A percentile compares a stretch with the other conserved stretches of the same genome.
Conservation (phyloP, 2,888 invertebrate genomes). For the Dexiosoma caninum region DNA sequence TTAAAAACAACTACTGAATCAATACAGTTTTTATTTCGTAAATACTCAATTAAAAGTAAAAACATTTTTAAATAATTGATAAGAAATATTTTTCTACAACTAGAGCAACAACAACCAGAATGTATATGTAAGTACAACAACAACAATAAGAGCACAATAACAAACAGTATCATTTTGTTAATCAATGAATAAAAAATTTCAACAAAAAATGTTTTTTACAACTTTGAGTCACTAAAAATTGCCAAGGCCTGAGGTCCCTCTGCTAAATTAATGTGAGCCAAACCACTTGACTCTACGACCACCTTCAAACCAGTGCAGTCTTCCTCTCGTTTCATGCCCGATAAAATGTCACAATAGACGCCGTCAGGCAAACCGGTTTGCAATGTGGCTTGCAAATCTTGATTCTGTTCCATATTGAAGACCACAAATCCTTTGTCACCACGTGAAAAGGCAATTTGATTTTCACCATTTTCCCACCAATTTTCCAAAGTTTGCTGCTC, state of each 20-base stretch:
- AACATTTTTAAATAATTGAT: background rate
- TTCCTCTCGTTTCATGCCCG: conserved; percentile 79
- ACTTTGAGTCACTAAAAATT: conserved; percentile 79
- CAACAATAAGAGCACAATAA: background rate
- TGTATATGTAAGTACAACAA: background rate
- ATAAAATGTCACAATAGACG: conserved; percentile 89
- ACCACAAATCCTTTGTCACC: conserved; percentile 85
- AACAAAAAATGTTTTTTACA: background rate
- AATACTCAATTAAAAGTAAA: background rate
- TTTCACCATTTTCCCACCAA: conserved; percentile 88
- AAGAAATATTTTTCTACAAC: background rate
- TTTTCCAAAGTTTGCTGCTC: conserved; percentile 79
- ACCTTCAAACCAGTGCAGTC: conserved; percentile 57
- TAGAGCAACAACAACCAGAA: background rate
- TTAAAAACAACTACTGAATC: conserved; percentile 4
- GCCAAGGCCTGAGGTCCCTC: conserved; percentile 82
- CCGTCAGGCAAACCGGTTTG: conserved; percentile 85
- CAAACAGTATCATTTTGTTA: too few species aligned
- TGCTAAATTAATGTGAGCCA: conserved; percentile 54
- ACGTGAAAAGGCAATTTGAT: conserved; percentile 90
- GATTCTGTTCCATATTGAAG: conserved; percentile 82
- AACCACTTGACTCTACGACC: conserved; percentile 61
- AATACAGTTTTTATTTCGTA: background rate
- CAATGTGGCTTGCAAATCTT: conserved; percentile 79
- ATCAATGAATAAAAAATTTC: background rate